A percentile compares a stretch with the other conserved stretches of the same genome.
These are phyloP conservation scores for Iselma pallidipennis DNA, from an alignment of 2,888 invertebrate species.

Conservation along the genomic window DNA sequence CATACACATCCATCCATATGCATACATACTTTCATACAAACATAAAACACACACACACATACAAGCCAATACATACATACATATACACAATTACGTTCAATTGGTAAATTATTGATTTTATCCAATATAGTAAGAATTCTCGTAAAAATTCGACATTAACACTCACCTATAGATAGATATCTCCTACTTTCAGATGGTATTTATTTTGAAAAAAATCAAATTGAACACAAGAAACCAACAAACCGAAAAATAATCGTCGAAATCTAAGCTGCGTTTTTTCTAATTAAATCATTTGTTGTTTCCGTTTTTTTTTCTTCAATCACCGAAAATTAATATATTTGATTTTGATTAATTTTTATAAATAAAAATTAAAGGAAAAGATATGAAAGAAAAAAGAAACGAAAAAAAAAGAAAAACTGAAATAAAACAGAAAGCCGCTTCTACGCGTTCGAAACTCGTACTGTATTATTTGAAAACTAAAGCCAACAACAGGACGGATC, in stretches of 20 bases:
- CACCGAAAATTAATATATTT: neutral
- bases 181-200: no score
- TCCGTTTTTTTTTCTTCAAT: no score
- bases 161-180: neutral
- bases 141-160: neutral
- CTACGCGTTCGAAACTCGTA: conserved; percentile 22
- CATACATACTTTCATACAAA: no score
- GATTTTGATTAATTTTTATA: neutral
- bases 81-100: neutral
- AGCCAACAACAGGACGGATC: conserved; percentile 8
- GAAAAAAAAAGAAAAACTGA: conserved; percentile 20
- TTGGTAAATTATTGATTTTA: conserved; percentile 2
- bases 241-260: no score
- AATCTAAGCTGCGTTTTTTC: no score
- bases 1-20: neutral
- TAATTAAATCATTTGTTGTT: no score
- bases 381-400: conserved; percentile 20
- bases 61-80: neutral
- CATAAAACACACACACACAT: no score
- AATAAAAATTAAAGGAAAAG: conserved; percentile 13
- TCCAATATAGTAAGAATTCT: neutral
- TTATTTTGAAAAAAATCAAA: no score
- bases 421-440: conserved; percentile 18
- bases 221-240: no score
- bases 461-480: conserved; percentile 17